Evolutionary conservation across 2,113 vertebrate genomes (phyloP), one percentile per base, ranked within the genome.

Genomic region (Zapus hudsonius): DNA sequence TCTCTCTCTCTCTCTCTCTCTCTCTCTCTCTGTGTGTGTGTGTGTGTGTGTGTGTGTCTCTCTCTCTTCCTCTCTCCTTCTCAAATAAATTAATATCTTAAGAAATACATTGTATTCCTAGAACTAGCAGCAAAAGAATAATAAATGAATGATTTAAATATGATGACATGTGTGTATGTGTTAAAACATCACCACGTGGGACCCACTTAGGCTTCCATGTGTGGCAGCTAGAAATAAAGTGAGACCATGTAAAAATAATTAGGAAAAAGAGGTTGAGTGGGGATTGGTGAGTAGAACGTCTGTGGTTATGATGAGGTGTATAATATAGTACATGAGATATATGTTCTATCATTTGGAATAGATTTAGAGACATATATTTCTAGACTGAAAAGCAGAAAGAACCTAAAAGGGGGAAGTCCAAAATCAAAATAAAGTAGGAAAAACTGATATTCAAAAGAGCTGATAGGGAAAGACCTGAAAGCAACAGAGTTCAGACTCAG

Each of bases 381-480:
- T 93, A 9, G 29, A 38, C 72, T 85, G 69, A 69, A 83, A 92
- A 85, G 36, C 5, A 74, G 33, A 70, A 82, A 75, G 64, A 79
- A 1, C 9, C 52, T 55, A 8, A 33, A 61, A 55, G 40, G 23
- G 80, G 5, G 44, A 87, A 93, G 55, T 22, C 12, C n/a, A 38
- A 31, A 88, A 81, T 74, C n/a, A n/a, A n/a, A 84, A 2, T 17
- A 84, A 78, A 78, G 38, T 27, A 22, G 19, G 17, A 52, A 85
- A 57, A 86, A 59, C 25, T 59, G 31, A 64, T 82, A 31, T 40
- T 66, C 17, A 59, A 38, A n/a, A 92, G 70, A 74, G 9, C n/a
- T 90, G 93, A 73, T 33, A 42, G 31, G 33, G 7, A 47, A 79
- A 61, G 16, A 33, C 27, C 83, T 19, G 47, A 66, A 81, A 67